Evolutionary conservation across 1,140 invertebrate species (phyloP), one percentile per base, ranked within the genome.

Genomic region (Procambarus clarkii): DNA sequence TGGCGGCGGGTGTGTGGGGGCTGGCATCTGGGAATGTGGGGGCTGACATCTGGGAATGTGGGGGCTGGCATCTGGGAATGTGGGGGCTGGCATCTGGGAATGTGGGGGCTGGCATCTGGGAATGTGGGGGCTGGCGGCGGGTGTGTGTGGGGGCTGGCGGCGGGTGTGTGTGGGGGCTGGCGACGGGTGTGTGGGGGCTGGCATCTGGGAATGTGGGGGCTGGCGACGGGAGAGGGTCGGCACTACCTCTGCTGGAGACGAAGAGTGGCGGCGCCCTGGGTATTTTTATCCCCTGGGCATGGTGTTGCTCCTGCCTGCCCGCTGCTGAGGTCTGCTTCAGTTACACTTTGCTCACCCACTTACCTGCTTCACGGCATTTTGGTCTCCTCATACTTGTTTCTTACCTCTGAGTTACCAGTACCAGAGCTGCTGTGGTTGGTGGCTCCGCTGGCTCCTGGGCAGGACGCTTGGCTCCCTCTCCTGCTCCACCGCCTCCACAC

Each of bases 261-360:
- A 50, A 34, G 24, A 48, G 86, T 85, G 87, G 79, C 87, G 78
- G 87, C 78, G 85, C 85, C 85, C 79, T 44, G 78, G 87, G 79
- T 88, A 88, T 88, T 88, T 88, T 81, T 88, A 88, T 81, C 87
- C 58, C 80, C 4, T 21, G 87, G 87, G 77, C 71, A 34, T 71
- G 78, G 79, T 81, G 87, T 34, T 88, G 87, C 78, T 58, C 64
- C 64, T 80, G 87, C 79, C 79, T 80, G 79, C 78, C 76, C 79
- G 58, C 82, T 85, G 76, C 77, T 80, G 21, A 50, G 79, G 87
- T 81, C 50, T 91, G 89, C 89, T 85, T 91, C 89, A 91, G 89
- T 91, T 91, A 91, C 89, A 86, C 54, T 91, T 77, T 60, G 82
- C 83, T 91, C 81, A 84, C 82, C 76, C 89, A 78, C 89, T 91